Evolutionary conservation across 2,888 invertebrate genomes (phyloP).

Genomic region (Trachelus tabidus): DNA sequence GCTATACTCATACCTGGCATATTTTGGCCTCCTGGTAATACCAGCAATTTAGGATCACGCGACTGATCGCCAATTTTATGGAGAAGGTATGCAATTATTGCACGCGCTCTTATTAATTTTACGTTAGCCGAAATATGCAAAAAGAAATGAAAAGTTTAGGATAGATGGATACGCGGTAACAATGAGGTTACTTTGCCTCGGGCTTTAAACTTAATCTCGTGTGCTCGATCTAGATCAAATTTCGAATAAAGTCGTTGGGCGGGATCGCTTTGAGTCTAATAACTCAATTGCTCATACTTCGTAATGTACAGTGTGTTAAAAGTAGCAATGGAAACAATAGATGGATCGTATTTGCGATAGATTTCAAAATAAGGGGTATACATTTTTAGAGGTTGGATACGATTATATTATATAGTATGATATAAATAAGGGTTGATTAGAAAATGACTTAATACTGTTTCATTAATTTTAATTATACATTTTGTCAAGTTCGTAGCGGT

Average conservation of each 20-base stretch:
- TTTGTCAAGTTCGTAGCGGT: neutral
- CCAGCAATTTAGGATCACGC: constrained; percentile 17
- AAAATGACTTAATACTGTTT: neutral
- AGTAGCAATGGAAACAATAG: neutral
- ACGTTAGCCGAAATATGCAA: constrained; percentile 18
- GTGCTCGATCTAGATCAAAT: constrained; percentile 11
- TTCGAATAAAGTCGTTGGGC: constrained; percentile 21
- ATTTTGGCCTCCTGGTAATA: constrained; percentile 3
- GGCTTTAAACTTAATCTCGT: constrained; percentile 12
- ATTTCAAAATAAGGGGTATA: neutral
- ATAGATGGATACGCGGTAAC: neutral
- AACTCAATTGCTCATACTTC: constrained; percentile 13
- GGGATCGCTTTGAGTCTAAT: constrained; percentile 18
- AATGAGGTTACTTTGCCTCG: constrained; percentile 5
- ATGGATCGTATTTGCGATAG: neutral
- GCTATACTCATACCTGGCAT: neutral
- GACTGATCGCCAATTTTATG: constrained; percentile 23
- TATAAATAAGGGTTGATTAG: neutral
- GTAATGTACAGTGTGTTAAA: neutral
- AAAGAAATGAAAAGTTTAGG: neutral
- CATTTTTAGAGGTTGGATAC: too few species aligned
- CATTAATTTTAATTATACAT: neutral
- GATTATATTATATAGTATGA: too few species aligned
- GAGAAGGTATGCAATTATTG: constrained; percentile 16
- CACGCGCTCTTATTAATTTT: constrained; percentile 18